phyloP scores from a whole-genome alignment of 2,888 invertebrate species.

The Caenorhabditis sp. region DNA sequence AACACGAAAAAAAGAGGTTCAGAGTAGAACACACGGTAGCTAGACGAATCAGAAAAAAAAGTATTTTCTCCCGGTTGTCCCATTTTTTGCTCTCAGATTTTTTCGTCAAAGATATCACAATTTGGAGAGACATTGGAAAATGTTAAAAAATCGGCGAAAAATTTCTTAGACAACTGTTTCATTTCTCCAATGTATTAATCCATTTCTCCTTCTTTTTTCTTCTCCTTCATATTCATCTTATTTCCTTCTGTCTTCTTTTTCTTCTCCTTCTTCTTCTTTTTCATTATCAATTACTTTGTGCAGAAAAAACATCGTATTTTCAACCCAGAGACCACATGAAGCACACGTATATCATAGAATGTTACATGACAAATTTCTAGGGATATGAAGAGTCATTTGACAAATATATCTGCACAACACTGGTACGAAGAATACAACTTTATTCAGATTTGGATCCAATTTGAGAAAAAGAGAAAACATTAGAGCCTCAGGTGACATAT shows the following conservation, averaged over 20 bases:
- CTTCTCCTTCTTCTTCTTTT: neutral
- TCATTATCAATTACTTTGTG: neutral
- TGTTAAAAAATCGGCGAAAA: slow-evolving; percentile 9
- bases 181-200: neutral
- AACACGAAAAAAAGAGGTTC: too few species aligned
- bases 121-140: neutral
- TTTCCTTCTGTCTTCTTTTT: neutral
- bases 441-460: too few species aligned
- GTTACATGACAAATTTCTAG: neutral
- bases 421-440: too few species aligned
- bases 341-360: neutral
- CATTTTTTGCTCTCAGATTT: too few species aligned
- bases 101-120: neutral
- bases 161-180: neutral
- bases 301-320: neutral
- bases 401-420: too few species aligned
- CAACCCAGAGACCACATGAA: neutral
- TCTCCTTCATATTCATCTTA: neutral
- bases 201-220: neutral
- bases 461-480: neutral
- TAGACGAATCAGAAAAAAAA: neutral
- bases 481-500: neutral
- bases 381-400: too few species aligned
- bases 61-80: neutral
- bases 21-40: too few species aligned